Evolutionary conservation across 2,888 invertebrate genomes (phyloP).

Genomic region (Tinea semifulvella): DNA sequence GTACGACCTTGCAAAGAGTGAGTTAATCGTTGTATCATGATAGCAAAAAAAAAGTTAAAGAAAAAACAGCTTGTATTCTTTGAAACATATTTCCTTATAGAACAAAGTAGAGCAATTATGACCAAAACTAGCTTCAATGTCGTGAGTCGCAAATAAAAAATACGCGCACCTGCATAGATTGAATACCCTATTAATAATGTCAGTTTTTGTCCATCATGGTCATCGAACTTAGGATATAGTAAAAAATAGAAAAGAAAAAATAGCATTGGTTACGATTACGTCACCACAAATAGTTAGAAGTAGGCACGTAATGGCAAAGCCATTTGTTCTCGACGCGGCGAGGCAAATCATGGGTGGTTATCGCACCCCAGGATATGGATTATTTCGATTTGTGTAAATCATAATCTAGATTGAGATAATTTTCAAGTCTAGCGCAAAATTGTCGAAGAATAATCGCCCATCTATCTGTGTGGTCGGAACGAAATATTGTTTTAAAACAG

Average conservation of each 20-base stretch:
- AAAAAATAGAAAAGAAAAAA: conserved; percentile 26
- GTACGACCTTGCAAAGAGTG: conserved; percentile 10
- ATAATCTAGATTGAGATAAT: conserved; percentile 10
- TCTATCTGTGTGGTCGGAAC: conserved; percentile 8
- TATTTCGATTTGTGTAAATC: conserved; percentile 12
- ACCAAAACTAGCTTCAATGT: conserved; percentile 9
- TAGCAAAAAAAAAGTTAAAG: background rate
- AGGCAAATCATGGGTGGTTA: conserved; percentile 13
- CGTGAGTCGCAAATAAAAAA: background rate
- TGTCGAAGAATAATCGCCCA: conserved; percentile 8
- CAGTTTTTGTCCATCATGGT: conserved; percentile 20
- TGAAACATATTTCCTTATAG: background rate
- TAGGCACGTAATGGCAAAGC: conserved; percentile 9
- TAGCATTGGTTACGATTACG: conserved; percentile 37
- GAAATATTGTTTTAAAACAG: conserved; percentile 4
- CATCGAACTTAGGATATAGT: conserved; percentile 19
- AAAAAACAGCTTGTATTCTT: background rate
- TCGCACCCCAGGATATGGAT: conserved; percentile 4
- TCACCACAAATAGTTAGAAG: conserved; percentile 23
- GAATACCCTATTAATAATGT: conserved; percentile 30
- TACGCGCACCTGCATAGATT: conserved; percentile 12
- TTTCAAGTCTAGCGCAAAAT: conserved; percentile 8
- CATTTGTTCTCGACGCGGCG: conserved; percentile 12
- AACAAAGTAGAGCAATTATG: conserved; percentile 7
- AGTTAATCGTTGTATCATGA: conserved; percentile 5